Conservation (phyloP, 2,113 vertebrate species). For the Phyllostomus discolor region DNA sequence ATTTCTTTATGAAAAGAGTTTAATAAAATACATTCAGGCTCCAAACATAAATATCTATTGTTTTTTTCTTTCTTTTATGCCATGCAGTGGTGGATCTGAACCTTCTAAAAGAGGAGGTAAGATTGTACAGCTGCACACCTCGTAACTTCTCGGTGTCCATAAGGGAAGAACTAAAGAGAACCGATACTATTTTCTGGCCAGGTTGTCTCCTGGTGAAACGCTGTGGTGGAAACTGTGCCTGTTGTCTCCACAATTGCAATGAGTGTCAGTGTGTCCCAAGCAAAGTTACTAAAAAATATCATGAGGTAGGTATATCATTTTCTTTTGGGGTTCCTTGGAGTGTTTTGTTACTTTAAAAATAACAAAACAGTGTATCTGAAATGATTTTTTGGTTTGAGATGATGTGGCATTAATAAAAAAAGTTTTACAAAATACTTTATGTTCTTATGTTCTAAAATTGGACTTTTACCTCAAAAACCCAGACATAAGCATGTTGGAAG, state of each 20-base stretch:
- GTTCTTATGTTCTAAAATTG: not conserved
- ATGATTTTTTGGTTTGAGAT: not conserved
- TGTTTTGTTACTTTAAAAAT: not conserved
- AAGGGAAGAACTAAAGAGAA: constrained; percentile 93
- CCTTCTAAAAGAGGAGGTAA: constrained; percentile 92
- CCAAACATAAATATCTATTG: not conserved
- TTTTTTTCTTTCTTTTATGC: not conserved
- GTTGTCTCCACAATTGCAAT: constrained; percentile 91
- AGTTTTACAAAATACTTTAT: not conserved
- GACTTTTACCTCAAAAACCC: not conserved
- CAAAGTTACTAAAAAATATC: constrained; percentile 93
- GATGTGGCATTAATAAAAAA: not conserved
- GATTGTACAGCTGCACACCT: constrained; percentile 95
- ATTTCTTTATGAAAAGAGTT: not conserved
- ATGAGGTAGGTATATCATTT: constrained; percentile 83
- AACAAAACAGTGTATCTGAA: not conserved
- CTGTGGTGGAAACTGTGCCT: constrained; percentile 97
- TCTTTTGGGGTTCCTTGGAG: not conserved
- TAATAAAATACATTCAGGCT: not conserved
- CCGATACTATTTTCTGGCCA: constrained; percentile 98
- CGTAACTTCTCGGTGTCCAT: constrained; percentile 95
- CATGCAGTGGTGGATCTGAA: constrained; percentile 91
- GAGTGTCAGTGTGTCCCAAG: constrained; percentile 94
- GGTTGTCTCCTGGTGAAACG: constrained; percentile 96
- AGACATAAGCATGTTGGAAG: not conserved